Conservation (phyloP, 1,140 invertebrate species). For the Mactra quadrangularis region DNA sequence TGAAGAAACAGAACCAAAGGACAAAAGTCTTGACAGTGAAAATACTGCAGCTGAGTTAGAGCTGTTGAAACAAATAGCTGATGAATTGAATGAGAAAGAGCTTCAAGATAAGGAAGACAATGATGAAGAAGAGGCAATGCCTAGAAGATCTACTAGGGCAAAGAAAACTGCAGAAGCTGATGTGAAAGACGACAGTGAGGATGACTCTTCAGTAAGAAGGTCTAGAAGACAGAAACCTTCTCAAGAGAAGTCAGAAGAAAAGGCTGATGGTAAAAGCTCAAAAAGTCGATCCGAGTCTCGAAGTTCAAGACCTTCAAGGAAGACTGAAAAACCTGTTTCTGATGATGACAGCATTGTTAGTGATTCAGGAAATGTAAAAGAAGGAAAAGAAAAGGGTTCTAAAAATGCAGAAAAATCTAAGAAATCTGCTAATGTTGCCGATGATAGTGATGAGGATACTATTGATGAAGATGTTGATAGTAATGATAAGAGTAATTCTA, state of each 20-base stretch:
- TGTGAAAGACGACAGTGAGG: constrained; percentile 19
- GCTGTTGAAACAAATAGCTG: constrained; percentile 79
- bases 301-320: constrained; percentile 12
- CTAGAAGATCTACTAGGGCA: constrained; percentile 28
- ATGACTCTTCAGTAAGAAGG: constrained; percentile 35
- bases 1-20: not conserved
- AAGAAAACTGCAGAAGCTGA: constrained; percentile 26
- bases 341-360: not conserved
- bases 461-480: not conserved
- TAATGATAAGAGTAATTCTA: not conserved
- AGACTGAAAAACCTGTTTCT: not conserved
- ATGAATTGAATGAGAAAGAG: constrained; percentile 78
- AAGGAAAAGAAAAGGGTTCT: not conserved
- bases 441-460: not conserved
- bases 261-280: constrained; percentile 6
- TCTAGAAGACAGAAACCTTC: constrained; percentile 40
- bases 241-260: constrained; percentile 1
- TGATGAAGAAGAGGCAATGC: constrained; percentile 48
- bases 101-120: constrained; percentile 65
- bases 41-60: constrained; percentile 73
- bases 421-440: not conserved
- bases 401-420: not conserved
- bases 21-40: constrained; percentile 59
- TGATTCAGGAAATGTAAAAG: not conserved
- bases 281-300: not conserved